Base-by-base conservation (phyloP, 2,888 invertebrate species). In the Epinotia brunnichana region DNA sequence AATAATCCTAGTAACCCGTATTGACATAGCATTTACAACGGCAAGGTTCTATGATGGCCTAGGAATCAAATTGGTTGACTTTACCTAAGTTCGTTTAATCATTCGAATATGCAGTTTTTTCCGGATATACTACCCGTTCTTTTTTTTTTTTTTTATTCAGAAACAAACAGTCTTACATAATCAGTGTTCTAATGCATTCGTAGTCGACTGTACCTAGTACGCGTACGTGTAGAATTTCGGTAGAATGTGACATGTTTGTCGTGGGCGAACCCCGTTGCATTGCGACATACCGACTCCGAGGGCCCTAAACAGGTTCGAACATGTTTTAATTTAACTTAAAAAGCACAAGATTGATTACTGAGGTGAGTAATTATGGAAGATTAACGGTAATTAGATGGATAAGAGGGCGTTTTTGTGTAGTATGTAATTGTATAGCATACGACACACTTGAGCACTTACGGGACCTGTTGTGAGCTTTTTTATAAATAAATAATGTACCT, bases 201-300 rank as follows among this genome's bases (percentile, higher is more conserved):
- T 7, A 5, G 39, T 17, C 17, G 51, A 48, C 61, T 63, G 62
- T 63, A 57, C 60, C n/a, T 57, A 57, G 39, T 59, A 53, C 35
- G 44, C 41, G 41, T 73, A n/a, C n/a, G 59, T 73, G 73, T 73
- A 69, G 68, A 73, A 73, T 73, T 73, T 73, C 63, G 73, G 62
- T 73, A 69, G 73, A 69, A 73, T 73, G 68, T 62, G 73, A 63
- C 29, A 63, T 73, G 73, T 61, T 44, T 41, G 24, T 51, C 54
- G 71, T 62, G 54, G 72, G 68, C 72, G 61, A 9, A 48, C 48
- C 39, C 62, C 62, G 73, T 57, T 71, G 66, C 57, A 17, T 60
- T 56, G 70, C 41, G 39, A 48, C 72, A 68, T 39, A 19, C n/a
- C 13, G 5, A 13, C 53, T 41, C 10, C 15, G 61, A 41, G 70